phyloP scores from a whole-genome alignment of 2,888 invertebrate species.

The Aphrophora alni region DNA sequence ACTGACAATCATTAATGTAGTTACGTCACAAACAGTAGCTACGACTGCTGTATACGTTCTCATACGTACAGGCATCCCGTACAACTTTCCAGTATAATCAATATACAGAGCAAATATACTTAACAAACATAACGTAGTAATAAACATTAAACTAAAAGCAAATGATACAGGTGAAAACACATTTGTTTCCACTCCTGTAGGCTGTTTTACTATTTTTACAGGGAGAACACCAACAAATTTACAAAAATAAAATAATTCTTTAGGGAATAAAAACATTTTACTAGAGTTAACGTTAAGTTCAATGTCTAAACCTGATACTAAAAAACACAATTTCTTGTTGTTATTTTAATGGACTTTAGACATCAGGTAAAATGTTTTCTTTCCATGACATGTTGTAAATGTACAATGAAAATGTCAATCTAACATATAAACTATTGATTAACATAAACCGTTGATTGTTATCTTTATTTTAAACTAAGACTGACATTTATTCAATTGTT shows the following conservation, averaged over 20 bases:
- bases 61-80: not conserved
- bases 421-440: too few species aligned
- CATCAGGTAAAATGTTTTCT: not conserved
- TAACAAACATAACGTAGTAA: not conserved
- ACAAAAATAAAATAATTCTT: not conserved
- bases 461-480: not conserved
- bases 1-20: not conserved
- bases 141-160: not conserved
- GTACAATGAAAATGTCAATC: not conserved
- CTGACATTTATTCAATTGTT: not conserved
- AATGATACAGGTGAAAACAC: not conserved
- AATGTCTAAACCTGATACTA: not conserved
- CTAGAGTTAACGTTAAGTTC: not conserved
- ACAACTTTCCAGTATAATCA: not conserved
- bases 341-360: not conserved
- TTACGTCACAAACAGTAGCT: not conserved
- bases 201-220: not conserved
- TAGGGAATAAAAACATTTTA: not conserved
- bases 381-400: not conserved
- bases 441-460: not conserved
- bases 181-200: not conserved
- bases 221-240: not conserved
- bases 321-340: not conserved
- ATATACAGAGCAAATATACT: not conserved
- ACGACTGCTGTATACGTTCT: not conserved